phyloP scores from a whole-genome alignment of 2,113 vertebrate species.

The Dasypus novemcinctus region DNA sequence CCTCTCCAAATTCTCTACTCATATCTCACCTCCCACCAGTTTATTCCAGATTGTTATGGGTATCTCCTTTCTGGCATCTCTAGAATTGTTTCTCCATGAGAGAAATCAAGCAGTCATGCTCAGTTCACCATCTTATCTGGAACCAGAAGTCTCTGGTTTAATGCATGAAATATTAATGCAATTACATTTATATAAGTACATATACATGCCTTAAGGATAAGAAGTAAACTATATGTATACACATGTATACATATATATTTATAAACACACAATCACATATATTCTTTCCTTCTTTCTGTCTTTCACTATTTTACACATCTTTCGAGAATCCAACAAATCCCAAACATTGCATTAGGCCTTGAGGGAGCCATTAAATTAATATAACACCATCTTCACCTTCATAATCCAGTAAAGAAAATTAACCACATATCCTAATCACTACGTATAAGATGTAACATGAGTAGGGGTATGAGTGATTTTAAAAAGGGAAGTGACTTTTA shows the following conservation, averaged over 20 bases:
- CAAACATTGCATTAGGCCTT: background rate
- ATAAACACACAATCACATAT: background rate
- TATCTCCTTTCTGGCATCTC: background rate
- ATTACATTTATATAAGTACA: background rate
- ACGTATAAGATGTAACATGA: background rate
- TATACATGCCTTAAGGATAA: background rate
- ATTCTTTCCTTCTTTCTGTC: background rate
- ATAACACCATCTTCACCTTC: background rate
- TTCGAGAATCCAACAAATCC: background rate
- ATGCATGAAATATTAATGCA: background rate
- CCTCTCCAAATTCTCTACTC: background rate
- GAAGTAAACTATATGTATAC: background rate
- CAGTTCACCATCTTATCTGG: background rate
- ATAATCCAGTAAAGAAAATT: constrained; percentile 4
- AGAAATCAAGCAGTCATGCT: background rate
- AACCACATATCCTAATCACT: background rate
- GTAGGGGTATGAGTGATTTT: background rate
- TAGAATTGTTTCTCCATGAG: background rate
- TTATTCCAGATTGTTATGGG: background rate
- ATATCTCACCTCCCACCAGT: background rate
- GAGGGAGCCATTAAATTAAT: background rate
- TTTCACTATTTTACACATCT: background rate
- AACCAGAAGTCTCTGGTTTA: background rate
- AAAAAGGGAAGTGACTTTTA: background rate
- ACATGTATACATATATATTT: too few species aligned